A percentile compares a stretch with the other conserved stretches of the same genome.
These are phyloP conservation scores for Urosaurus nigricauda DNA, from an alignment of 2,797 vertebrate genomes.

Conservation along the genomic window DNA sequence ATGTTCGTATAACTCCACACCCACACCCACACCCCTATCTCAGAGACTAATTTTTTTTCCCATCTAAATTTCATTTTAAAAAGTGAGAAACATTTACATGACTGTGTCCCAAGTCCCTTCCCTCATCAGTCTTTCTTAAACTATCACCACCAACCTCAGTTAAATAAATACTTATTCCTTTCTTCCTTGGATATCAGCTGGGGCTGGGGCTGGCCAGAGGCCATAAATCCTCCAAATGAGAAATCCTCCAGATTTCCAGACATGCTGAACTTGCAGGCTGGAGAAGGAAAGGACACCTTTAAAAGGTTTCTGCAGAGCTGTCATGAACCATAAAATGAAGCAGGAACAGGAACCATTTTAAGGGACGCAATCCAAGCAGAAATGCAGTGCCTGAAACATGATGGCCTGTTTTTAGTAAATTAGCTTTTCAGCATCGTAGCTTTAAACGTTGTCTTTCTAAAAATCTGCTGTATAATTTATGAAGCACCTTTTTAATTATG, in stretches of 20 bases:
- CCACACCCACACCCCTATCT: neutral
- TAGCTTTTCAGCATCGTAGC: neutral
- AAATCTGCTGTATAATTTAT: slow-evolving; percentile 13
- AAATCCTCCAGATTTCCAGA: neutral
- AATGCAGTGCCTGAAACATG: neutral
- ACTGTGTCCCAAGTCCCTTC: neutral
- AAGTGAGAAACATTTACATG: neutral
- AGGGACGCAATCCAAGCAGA: neutral
- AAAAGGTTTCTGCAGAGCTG: neutral
- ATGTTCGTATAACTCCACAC: neutral
- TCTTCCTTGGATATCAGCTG: neutral
- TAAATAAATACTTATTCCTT: neutral
- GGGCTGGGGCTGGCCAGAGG: neutral
- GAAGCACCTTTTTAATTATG: neutral
- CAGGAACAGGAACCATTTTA: neutral
- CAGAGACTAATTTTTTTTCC: no score
- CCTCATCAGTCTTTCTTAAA: neutral
- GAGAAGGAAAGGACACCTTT: neutral
- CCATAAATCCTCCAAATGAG: neutral
- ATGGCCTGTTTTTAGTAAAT: slow-evolving; percentile 10
- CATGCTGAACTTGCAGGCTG: neutral
- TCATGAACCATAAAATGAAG: neutral
- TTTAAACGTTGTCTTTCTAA: slow-evolving; percentile 45
- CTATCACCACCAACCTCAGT: neutral
- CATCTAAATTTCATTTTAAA: neutral